Base-by-base conservation (phyloP, 2,888 invertebrate species). In the Sesia bembeciformis region DNA sequence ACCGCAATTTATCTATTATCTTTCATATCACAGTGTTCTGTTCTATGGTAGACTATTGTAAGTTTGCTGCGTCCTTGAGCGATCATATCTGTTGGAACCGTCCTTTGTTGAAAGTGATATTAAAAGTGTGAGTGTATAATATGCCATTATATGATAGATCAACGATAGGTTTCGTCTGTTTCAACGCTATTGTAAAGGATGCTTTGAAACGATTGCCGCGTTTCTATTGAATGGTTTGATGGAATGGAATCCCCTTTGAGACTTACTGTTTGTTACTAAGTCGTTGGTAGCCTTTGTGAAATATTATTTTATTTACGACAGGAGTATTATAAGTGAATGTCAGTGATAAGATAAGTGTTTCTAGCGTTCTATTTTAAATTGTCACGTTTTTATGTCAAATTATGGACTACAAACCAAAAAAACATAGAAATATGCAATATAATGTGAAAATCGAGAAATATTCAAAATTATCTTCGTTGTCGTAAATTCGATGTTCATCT, bases 91-190 rank as follows among this genome's bases (percentile, higher is more conserved):
- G 64, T 67, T 65, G 65, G 64, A 66, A 62, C 66, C 72, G 68
- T 53, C 67, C 63, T 62, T 66, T 62, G 60, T 69, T 58, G 52
- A 50, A 56, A 39, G 40, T 8, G n/a, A 63, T 69, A 72, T 71
- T 66, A 63, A 66, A 69, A 70, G 67, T 67, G 64, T 65, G 64
- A 71, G 64, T 69, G 62, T 64, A 62, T 65, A 60, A 63, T 67
- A 63, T 55, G 46, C 53, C 53, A 56, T 60, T 60, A 64, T 65
- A 63, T 57, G 65, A 67, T 66, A 66, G 72, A 78, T 76, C 65
- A 53, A 56, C 61, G 83, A 84, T 85, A 84, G 64, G 68, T 79
- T 84, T 80, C 76, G 76, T 64, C 62, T 65, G 70, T 79, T 75
- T 79, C 74, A 72, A 70, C 68, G 68, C 72, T 57, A 74, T 82